Base-by-base conservation (phyloP, 2,113 vertebrate species). In the Oplegnathus fasciatus region DNA sequence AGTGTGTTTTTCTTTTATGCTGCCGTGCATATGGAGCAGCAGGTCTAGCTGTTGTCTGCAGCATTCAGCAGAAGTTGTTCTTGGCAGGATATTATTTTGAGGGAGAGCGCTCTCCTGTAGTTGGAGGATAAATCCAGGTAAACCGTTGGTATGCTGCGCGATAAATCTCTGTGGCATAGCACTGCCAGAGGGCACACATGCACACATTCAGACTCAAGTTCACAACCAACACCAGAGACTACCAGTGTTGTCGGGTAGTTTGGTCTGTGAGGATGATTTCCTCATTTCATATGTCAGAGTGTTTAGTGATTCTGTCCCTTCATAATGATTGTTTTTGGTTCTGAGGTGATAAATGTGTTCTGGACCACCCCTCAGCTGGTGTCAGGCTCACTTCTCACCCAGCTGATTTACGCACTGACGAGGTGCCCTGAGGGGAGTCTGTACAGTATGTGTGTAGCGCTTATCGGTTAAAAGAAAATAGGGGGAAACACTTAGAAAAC, bases 1-100 rank as follows among this genome's bases (percentile, higher is more conserved):
- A 77, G 66, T 26, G 67, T 87, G 52, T 74, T 82, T 85, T 85
- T 78, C 57, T 78, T 80, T 75, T 76, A 76, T 55, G 60, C 37
- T 66, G 61, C 75, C 24, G 61, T 69, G 72, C 61, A 65, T 61
- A 78, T 58, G 58, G 70, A 80, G 69, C 52, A 44, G 69, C 71
- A 72, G 66, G 86, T 61, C 84, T 68, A 80, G 26, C 55, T 78
- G 78, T 83, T 89, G 91, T 92, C 86, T 92, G 92, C 93, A 86
- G 81, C 69, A 30, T 75, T 92, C 86, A 83, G 86, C 85, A 88
- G 91, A 78, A 90, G 93, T 93, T 93, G 86, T 93, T 94, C 87
- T 87, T 94, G 81, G 83, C 90, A 94, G 93, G 92, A 93, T 95
- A 92, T 94, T 93, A 93, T 93, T 94, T 80, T 66, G 62, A 85